phyloP scores from a whole-genome alignment of 2,113 vertebrate species.

The Phrynosoma blainvillii region DNA sequence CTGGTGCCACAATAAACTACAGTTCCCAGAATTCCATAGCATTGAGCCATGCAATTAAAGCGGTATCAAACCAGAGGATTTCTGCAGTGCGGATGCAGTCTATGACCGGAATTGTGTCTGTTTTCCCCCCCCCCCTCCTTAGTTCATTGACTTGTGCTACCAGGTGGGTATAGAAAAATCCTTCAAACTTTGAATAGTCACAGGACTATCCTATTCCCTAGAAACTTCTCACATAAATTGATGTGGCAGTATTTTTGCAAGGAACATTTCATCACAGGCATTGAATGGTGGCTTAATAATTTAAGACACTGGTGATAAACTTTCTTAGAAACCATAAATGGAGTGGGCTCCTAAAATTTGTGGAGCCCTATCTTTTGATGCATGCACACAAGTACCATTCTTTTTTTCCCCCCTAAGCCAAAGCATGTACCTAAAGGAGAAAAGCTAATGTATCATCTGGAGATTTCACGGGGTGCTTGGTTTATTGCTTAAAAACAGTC shows the following conservation, averaged over 20 bases:
- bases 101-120: neutral
- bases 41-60: no score
- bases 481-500: slow-evolving; percentile 33
- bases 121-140: no score
- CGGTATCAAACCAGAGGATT: no score
- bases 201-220: neutral
- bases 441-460: neutral
- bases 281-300: neutral
- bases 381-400: neutral
- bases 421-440: neutral
- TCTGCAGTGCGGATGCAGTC: no score
- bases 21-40: no score
- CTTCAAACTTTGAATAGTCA: neutral
- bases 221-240: neutral
- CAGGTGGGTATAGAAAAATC: neutral
- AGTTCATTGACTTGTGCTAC: neutral
- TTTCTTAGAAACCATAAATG: neutral
- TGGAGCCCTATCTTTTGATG: neutral
- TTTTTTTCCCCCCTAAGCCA: neutral
- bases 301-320: neutral
- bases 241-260: neutral
- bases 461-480: neutral
- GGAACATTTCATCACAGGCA: neutral
- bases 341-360: neutral
- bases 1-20: no score